Percentiles rank a stretch among this genome's conserved stretches.
phyloP scores from a whole-genome alignment of 2,888 invertebrate species.

The Monochamus alternatus region DNA sequence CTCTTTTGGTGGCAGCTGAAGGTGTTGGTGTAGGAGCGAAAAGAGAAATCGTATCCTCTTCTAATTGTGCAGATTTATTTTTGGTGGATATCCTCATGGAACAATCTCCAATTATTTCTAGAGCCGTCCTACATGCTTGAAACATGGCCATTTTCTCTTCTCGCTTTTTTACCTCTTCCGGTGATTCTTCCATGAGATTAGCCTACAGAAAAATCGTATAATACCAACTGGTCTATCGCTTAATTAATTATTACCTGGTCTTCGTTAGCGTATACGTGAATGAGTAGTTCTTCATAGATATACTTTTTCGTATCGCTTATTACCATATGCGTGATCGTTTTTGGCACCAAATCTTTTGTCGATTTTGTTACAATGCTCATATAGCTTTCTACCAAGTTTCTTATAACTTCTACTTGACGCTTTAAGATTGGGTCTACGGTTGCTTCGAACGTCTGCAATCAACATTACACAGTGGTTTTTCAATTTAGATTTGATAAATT shows the following conservation, averaged over 20 bases:
- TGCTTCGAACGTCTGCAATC: conserved; percentile 38
- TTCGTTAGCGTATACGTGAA: conserved; percentile 95
- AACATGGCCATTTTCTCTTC: conserved; percentile 99
- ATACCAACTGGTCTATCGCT: no score
- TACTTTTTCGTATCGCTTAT: conserved; percentile 98
- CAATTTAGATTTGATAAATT: not conserved
- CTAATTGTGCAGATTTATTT: conserved; percentile 36
- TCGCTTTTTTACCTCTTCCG: conserved; percentile 94
- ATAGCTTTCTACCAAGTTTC: conserved; percentile 99
- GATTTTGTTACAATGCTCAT: conserved; percentile 99
- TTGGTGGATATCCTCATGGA: conserved; percentile 77
- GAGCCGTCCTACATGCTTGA: conserved; percentile 98
- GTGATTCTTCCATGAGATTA: conserved; percentile 99
- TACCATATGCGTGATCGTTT: conserved; percentile 98
- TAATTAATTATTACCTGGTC: conserved; percentile 83
- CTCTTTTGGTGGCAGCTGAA: conserved; percentile 49
- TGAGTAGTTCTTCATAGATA: conserved; percentile 96
- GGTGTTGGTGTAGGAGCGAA: conserved; percentile 32
- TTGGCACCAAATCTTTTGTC: conserved; percentile 97
- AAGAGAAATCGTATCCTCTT: conserved; percentile 23
- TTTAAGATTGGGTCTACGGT: conserved; percentile 89
- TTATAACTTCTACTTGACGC: conserved; percentile 98
- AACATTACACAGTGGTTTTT: not conserved
- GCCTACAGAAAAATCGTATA: conserved; percentile 72
- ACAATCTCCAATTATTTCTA: conserved; percentile 97